phyloP scores from a whole-genome alignment of 2,888 invertebrate genomes.

The Blastobasis adustella region DNA sequence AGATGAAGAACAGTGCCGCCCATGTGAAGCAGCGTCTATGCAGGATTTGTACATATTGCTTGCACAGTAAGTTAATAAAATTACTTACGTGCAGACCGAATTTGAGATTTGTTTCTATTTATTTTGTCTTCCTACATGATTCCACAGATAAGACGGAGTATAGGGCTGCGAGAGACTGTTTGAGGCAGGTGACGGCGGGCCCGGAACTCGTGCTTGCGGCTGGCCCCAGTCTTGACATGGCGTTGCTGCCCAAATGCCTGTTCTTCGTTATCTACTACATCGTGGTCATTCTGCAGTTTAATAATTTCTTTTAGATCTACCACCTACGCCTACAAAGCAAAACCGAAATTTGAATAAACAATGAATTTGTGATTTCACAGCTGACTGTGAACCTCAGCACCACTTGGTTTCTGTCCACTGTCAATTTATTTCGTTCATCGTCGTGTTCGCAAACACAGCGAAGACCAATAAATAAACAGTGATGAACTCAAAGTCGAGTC shows the following conservation, averaged over 20 bases:
- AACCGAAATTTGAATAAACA: no score
- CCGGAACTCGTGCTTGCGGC: constrained; percentile 26
- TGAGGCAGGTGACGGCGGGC: constrained; percentile 27
- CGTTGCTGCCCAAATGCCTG: constrained; percentile 30
- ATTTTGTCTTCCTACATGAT: not conserved
- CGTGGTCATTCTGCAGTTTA: constrained; percentile 39
- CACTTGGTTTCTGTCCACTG: no score
- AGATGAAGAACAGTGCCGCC: no score
- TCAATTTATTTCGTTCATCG: no score
- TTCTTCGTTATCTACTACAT: constrained; percentile 38
- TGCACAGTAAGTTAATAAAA: not conserved
- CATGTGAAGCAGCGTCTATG: no score
- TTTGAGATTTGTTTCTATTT: not conserved
- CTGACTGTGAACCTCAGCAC: no score
- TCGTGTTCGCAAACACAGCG: no score
- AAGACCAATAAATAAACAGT: no score
- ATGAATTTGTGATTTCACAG: no score
- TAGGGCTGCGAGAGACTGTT: constrained; percentile 27
- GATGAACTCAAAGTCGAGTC: no score
- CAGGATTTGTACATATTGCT: no score
- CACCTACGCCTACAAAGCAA: no score
- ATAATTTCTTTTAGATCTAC: constrained; percentile 27
- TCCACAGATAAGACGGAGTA: constrained; percentile 22
- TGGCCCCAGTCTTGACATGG: constrained; percentile 36
- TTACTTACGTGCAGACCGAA: not conserved